Percentiles rank a stretch among this genome's conserved stretches.
phyloP scores from a whole-genome alignment of 2,888 invertebrate genomes.

The Prostheceraeus crozeri region DNA sequence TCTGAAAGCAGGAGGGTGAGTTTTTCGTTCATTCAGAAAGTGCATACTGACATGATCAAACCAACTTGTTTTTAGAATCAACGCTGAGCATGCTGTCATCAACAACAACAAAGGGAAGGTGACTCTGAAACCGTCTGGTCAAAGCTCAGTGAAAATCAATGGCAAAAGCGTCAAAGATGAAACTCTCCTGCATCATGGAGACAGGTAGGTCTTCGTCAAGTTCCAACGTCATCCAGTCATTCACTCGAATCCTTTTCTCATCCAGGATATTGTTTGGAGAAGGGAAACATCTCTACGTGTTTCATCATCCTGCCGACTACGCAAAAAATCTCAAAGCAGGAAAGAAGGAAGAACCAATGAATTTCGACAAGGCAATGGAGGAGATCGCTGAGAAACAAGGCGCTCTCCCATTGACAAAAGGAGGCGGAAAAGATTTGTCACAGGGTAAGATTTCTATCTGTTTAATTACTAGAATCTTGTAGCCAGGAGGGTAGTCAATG shows the following conservation, averaged over 20 bases:
- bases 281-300: slow-evolving; percentile 51
- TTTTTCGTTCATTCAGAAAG: too few relatives aligned
- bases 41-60: too few relatives aligned
- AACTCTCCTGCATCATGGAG: slow-evolving; percentile 43
- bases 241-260: too few relatives aligned
- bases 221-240: too few relatives aligned
- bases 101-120: slow-evolving; percentile 41
- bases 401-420: slow-evolving; percentile 43
- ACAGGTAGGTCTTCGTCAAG: slow-evolving; percentile 37
- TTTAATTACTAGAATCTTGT: slow-evolving; percentile 52
- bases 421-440: slow-evolving; percentile 43
- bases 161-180: slow-evolving; percentile 43
- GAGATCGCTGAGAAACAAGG: slow-evolving; percentile 53
- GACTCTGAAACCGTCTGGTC: slow-evolving; percentile 41
- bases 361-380: slow-evolving; percentile 50
- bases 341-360: slow-evolving; percentile 42
- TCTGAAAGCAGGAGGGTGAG: too few relatives aligned
- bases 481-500: too few relatives aligned
- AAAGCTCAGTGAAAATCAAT: slow-evolving; percentile 42
- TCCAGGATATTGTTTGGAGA: slow-evolving; percentile 51
- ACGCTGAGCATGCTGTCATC: slow-evolving; percentile 44
- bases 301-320: slow-evolving; percentile 47
- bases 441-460: slow-evolving; percentile 44
- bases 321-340: neutral
- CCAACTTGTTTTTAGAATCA: too few relatives aligned